Conservation (phyloP, 1,140 invertebrate species). For the Anoplolepis gracilipes region DNA sequence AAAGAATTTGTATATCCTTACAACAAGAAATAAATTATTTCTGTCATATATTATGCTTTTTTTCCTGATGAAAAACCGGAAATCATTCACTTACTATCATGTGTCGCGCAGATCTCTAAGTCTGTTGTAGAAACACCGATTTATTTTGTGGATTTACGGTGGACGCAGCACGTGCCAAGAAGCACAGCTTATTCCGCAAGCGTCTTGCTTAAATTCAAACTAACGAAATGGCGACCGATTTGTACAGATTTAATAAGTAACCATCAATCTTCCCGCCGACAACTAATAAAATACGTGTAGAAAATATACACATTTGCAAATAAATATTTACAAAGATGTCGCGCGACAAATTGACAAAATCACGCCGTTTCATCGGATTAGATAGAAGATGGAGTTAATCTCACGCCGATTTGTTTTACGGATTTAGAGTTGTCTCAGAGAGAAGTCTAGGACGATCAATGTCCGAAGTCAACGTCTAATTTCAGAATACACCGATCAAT, state of each 20-base stretch:
- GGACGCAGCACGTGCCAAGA: conserved; percentile 51
- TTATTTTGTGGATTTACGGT: conserved; percentile 68
- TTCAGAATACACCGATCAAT: conserved; percentile 38
- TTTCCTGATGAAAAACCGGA: background rate
- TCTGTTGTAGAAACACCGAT: conserved; percentile 52
- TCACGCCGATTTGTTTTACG: conserved; percentile 1
- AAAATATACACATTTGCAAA: background rate
- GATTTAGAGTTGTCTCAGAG: conserved; percentile 14
- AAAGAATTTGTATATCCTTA: background rate
- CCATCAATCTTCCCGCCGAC: background rate
- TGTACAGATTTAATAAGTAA: conserved; percentile 15
- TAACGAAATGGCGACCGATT: conserved; percentile 26
- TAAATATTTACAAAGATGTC: conserved; percentile 12
- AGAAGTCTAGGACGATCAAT: conserved; percentile 10
- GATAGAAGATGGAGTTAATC: background rate
- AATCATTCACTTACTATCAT: conserved; percentile 16
- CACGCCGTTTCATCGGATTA: background rate
- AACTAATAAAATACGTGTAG: no score
- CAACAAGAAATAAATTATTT: conserved; percentile 14
- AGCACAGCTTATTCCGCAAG: background rate
- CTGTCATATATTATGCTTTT: background rate
- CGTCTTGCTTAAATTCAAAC: conserved; percentile 21
- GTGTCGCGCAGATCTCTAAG: conserved; percentile 1
- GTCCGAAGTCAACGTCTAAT: conserved; percentile 26
- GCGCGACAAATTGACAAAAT: background rate